phyloP scores from a whole-genome alignment of 2,888 invertebrate genomes.

The Bibio marci region DNA sequence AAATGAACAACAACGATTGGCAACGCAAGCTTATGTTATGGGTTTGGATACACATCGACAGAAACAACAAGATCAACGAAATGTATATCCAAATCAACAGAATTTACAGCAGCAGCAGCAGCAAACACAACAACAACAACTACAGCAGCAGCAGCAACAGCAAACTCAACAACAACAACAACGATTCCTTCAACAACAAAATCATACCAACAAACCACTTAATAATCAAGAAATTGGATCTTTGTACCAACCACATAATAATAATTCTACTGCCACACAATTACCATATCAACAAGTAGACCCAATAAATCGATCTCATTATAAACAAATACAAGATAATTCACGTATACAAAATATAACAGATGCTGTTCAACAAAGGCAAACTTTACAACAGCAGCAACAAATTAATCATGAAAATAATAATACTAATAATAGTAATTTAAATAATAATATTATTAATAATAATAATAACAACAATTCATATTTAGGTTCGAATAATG shows the following conservation, averaged over 20 bases:
- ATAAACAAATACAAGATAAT: too few relatives aligned
- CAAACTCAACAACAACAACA: slow-evolving; percentile 6
- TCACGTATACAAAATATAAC: too few relatives aligned
- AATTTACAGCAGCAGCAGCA: slow-evolving; percentile 18
- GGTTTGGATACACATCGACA: slow-evolving; percentile 1
- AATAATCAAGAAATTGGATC: too few relatives aligned
- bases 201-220: too few relatives aligned
- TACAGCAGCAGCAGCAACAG: slow-evolving; percentile 18
- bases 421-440: too few relatives aligned
- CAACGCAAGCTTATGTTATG: neutral
- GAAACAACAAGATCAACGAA: neutral
- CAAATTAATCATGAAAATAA: too few relatives aligned
- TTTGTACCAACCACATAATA: too few relatives aligned
- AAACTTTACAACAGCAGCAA: slow-evolving; percentile 6
- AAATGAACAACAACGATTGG: slow-evolving; percentile 10
- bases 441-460: too few relatives aligned
- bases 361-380: slow-evolving; percentile 10
- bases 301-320: too few relatives aligned
- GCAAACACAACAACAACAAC: slow-evolving; percentile 30
- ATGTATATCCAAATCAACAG: slow-evolving; percentile 13
- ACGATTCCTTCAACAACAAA: neutral
- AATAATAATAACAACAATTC: neutral
- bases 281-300: too few relatives aligned
- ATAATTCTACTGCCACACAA: too few relatives aligned
- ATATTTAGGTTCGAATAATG: neutral